Percentiles rank a stretch among this genome's conserved stretches.
Conservation (phyloP, 2,113 vertebrate species). For the Indicator maculatus region DNA sequence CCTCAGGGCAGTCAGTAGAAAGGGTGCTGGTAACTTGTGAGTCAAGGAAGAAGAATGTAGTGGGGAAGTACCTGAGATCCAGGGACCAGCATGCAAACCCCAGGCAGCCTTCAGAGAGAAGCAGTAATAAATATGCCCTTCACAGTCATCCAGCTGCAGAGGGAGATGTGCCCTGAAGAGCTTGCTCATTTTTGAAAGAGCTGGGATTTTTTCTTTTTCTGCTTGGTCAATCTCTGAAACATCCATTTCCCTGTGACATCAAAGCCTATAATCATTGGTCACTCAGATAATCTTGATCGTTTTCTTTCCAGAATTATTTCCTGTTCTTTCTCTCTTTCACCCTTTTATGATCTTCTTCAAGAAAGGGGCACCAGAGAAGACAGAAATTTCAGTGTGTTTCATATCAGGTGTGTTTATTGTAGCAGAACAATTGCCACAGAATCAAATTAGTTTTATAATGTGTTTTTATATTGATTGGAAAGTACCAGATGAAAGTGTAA, state of each 20-base stretch:
- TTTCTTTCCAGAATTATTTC: background rate
- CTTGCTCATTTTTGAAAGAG: background rate
- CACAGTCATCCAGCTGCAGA: background rate
- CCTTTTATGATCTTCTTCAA: background rate
- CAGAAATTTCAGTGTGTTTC: background rate
- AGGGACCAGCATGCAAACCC: background rate
- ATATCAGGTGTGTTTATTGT: background rate
- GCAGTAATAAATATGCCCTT: background rate
- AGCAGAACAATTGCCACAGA: background rate
- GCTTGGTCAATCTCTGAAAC: background rate
- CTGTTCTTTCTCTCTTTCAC: background rate
- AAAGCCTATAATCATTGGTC: background rate
- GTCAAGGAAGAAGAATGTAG: background rate
- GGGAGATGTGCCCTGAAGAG: background rate
- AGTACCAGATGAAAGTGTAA: background rate
- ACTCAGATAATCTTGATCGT: background rate
- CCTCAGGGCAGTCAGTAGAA: background rate
- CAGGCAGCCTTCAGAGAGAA: background rate
- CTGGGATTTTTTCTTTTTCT: background rate
- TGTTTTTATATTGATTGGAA: background rate
- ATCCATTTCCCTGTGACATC: background rate
- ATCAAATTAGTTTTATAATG: background rate
- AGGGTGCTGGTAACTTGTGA: background rate
- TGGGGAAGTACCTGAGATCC: background rate
- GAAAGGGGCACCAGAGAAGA: background rate